Evolutionary conservation across 2,113 vertebrate species (phyloP), one percentile per base, ranked within the genome.

Genomic region (Thermophis baileyi): DNA sequence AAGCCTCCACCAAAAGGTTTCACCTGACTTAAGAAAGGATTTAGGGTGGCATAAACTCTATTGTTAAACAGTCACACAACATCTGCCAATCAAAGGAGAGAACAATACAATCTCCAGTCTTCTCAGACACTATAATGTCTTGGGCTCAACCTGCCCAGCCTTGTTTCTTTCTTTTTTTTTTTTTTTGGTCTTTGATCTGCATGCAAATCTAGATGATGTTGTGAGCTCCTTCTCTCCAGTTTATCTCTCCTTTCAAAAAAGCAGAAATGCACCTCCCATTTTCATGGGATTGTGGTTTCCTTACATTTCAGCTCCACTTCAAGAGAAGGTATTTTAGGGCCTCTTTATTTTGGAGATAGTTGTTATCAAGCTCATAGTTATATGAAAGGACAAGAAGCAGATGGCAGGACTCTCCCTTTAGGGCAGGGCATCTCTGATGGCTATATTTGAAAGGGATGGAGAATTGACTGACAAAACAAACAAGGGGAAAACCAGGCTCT

Each of bases 341-440:
- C 69, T 93, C 88, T 50, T 35, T 46, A 24, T 12, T 25, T 91
- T 81, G 35, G 35, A 81, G 74, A 81, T 81, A 81, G 74, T 81
- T 90, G 20, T 18, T 69, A 90, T 87, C 22, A 0, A 7, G 20
- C 30, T 0, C 0, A 25, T 88, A 86, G 89, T n/a, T 93, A 50
- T 93, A 50, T 89, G 90, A 74, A 87, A 93, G 92, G 86, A 93
- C 86, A 74, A 89, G 74, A 90, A 89, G 54, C 35, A 88, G 87
- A 87, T 85, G 60, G 40, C 54, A 91, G 87, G 47, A 12, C 25
- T 89, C 40, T 93, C 57, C 90, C 86, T 87, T 40, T n/a, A 46
- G 55, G 92, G 89, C 91, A 90, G 87, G 94, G 60, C 85, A 54
- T 87, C 89, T 93, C 89, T 60, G 81, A n/a, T 47, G 47, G 63